Evolutionary conservation across 2,888 invertebrate genomes (phyloP).

Genomic region (Lasioglossum pauxillum): DNA sequence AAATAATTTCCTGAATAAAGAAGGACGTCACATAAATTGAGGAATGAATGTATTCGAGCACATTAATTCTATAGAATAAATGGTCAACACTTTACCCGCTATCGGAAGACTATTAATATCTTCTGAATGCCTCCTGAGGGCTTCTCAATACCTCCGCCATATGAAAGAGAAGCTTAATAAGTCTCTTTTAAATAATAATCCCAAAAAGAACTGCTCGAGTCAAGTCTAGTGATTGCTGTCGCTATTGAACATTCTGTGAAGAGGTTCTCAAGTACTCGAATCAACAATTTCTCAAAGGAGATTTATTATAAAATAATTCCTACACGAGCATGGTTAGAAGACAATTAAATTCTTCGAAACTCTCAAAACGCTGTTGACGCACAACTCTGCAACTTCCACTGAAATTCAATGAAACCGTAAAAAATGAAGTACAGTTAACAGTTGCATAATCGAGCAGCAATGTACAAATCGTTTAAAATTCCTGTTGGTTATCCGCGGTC

Average conservation of each 20-base stretch:
- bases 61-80: not conserved
- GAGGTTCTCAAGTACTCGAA: not conserved
- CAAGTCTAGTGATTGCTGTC: not conserved
- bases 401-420: not conserved
- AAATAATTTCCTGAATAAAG: not conserved
- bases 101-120: not conserved
- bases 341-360: too few species aligned
- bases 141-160: not conserved
- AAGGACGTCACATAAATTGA: not conserved
- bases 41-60: not conserved
- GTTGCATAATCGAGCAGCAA: not conserved
- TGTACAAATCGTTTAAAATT: not conserved
- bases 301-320: not conserved
- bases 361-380: not conserved
- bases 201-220: not conserved
- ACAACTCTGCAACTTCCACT: too few species aligned
- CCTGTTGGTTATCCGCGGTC: not conserved
- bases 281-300: not conserved
- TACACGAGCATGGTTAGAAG: not conserved
- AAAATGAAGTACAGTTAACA: not conserved
- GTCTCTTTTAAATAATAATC: slow-evolving; percentile 8
- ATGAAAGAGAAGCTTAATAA: slow-evolving; percentile 6
- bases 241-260: not conserved
- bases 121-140: not conserved
- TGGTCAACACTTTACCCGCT: slow-evolving; percentile 1